Conservation (phyloP, 2,888 invertebrate genomes). For the Diarsia rubi region DNA sequence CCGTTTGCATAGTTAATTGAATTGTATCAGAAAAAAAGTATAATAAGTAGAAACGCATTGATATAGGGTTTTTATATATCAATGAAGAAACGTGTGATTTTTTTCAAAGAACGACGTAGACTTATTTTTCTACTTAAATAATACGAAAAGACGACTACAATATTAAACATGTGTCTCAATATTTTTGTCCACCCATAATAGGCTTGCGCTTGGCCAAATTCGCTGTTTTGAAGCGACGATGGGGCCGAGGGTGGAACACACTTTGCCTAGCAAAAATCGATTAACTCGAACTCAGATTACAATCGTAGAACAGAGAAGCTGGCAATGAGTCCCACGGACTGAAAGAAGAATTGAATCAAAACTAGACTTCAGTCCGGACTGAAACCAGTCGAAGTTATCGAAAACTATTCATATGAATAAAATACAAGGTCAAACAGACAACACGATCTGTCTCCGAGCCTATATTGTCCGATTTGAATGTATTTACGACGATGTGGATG, state of each 20-base stretch:
- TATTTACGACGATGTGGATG: constrained; percentile 21
- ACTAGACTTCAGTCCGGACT: not conserved
- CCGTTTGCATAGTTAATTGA: constrained; percentile 14
- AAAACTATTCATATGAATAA: not conserved
- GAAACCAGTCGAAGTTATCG: not conserved
- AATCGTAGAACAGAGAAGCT: not conserved
- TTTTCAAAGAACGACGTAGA: too few species aligned
- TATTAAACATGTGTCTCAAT: not conserved
- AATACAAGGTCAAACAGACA: not conserved
- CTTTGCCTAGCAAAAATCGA: not conserved
- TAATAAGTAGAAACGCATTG: too few species aligned
- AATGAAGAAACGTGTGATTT: too few species aligned
- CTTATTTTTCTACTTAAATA: not conserved
- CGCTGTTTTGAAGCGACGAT: not conserved
- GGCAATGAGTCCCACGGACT: not conserved
- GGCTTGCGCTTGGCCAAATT: not conserved
- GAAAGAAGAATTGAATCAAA: not conserved
- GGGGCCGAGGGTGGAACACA: not conserved
- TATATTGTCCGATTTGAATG: constrained; percentile 7
- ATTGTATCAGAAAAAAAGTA: constrained; percentile 19
- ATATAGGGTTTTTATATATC: too few species aligned
- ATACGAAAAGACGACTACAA: not conserved
- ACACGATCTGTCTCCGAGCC: constrained; percentile 16
- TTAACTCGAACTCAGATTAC: not conserved
- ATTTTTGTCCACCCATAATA: not conserved